phyloP scores from a whole-genome alignment of 1,140 invertebrate genomes.

The Platorchestia sp. region DNA sequence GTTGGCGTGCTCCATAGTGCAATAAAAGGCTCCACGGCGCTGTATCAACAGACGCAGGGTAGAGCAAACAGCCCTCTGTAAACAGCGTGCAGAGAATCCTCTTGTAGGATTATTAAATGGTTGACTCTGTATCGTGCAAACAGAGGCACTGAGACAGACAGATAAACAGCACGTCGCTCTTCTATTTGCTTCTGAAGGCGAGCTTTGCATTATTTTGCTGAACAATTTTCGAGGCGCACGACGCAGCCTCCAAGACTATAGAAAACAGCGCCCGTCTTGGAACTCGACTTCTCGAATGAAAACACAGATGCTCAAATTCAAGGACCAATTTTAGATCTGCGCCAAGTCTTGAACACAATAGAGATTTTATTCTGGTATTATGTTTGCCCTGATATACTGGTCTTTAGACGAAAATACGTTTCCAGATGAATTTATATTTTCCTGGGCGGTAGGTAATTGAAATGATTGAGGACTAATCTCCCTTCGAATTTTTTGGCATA shows the following conservation, averaged over 20 bases:
- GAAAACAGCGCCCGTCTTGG: neutral
- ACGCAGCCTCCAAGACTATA: neutral
- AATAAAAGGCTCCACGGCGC: constrained; percentile 29
- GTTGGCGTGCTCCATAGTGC: neutral
- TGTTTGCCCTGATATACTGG: neutral
- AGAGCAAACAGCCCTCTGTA: constrained; percentile 48
- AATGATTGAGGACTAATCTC: neutral
- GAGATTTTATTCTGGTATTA: neutral
- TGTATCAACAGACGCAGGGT: constrained; percentile 23
- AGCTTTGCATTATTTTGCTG: constrained; percentile 41
- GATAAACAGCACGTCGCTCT: constrained; percentile 40
- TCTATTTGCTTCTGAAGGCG: constrained; percentile 37
- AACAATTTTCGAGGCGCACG: neutral
- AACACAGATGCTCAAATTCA: neutral
- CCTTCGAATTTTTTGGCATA: too few relatives aligned
- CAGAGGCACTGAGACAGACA: constrained; percentile 25
- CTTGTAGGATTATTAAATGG: constrained; percentile 48
- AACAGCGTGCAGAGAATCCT: constrained; percentile 38
- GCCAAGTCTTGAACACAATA: neutral
- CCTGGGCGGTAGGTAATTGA: neutral
- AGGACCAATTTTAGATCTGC: neutral
- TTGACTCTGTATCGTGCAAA: constrained; percentile 33
- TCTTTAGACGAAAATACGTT: neutral
- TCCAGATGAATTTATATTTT: neutral
- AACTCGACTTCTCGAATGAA: neutral